phyloP scores from a whole-genome alignment of 2,797 vertebrate genomes.

The Cheracebus regulus region DNA sequence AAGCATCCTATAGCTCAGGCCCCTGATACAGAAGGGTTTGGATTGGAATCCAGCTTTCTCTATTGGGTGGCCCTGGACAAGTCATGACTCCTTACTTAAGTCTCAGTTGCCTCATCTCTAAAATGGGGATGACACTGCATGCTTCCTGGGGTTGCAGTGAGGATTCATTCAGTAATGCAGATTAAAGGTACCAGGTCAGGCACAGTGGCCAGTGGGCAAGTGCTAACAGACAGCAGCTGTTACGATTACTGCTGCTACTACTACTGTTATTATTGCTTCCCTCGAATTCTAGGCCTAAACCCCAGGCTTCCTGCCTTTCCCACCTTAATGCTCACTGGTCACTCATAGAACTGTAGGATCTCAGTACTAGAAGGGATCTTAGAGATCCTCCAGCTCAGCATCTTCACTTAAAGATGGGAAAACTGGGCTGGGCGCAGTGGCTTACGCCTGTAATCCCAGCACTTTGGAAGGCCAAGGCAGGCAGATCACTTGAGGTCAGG shows the following conservation, averaged over 20 bases:
- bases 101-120: neutral
- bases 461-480: neutral
- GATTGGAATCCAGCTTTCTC: neutral
- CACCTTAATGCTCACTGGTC: neutral
- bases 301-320: neutral
- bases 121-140: neutral
- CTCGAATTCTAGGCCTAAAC: neutral
- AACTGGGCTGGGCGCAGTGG: neutral
- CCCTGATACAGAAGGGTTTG: neutral
- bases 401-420: neutral
- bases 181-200: neutral
- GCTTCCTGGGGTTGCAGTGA: neutral
- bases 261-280: neutral
- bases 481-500: neutral
- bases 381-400: neutral
- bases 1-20: neutral
- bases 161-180: neutral
- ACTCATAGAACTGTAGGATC: neutral
- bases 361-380: neutral
- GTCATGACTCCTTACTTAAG: neutral
- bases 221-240: neutral
- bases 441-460: neutral
- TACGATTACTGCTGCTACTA: neutral
- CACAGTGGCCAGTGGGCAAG: neutral
- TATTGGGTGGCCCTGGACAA: neutral